A percentile compares a stretch with the other conserved stretches of the same genome.
Evolutionary conservation across 2,797 vertebrate species (phyloP).

Genomic region (Diplodus puntazzo): DNA sequence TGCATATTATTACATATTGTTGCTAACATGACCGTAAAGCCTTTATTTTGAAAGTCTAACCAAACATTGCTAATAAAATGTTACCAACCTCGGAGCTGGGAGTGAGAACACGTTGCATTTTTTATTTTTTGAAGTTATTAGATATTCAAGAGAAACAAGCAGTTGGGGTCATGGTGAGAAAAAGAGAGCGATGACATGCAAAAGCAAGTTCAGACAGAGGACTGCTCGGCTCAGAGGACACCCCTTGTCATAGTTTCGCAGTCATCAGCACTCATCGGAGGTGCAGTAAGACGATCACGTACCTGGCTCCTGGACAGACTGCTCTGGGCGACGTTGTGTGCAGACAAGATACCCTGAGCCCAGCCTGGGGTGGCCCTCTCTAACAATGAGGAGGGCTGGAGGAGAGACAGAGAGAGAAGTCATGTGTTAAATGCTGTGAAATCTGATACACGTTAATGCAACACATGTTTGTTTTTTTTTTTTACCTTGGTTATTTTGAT

Average conservation of each 20-base stretch:
- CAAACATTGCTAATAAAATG: no score
- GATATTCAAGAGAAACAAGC: not conserved
- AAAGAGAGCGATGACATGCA: not conserved
- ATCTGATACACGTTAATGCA: not conserved
- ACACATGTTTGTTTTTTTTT: not conserved
- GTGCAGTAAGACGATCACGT: conserved; percentile 60
- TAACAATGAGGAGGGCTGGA: conserved; percentile 94
- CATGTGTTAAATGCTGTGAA: conserved; percentile 12
- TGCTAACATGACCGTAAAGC: no score
- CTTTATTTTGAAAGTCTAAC: no score
- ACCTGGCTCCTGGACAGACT: conserved; percentile 99
- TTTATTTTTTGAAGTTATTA: conserved; percentile 6
- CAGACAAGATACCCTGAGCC: conserved; percentile 99
- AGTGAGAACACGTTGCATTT: not conserved
- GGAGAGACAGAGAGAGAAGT: conserved; percentile 24
- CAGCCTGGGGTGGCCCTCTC: conserved; percentile 98
- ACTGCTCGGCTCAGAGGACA: not conserved
- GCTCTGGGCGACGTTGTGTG: conserved; percentile 98
- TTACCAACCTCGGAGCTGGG: no score
- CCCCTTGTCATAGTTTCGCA: not conserved
- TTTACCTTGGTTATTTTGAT: conserved; percentile 93
- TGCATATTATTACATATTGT: no score
- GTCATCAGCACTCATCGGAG: not conserved
- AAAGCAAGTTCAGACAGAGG: not conserved
- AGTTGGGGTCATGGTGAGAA: not conserved